Conservation (phyloP, 2,888 invertebrate genomes). For the Magallana nippona region DNA sequence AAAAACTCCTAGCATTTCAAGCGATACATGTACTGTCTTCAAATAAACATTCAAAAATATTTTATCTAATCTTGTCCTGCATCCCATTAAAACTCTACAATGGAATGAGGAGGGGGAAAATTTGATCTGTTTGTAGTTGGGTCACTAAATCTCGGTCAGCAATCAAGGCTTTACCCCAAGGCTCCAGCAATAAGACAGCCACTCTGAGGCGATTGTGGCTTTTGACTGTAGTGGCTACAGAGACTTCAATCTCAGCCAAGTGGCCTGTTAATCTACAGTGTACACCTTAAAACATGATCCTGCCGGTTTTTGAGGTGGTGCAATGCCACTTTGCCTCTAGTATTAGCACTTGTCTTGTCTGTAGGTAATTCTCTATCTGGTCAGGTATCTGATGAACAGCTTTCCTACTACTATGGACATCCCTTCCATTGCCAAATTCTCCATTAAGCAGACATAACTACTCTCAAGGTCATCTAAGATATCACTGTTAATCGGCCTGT, state of each 20-base stretch:
- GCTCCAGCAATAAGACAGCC: background rate
- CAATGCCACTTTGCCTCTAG: background rate
- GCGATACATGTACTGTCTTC: too few relatives aligned
- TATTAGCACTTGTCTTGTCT: conserved; percentile 2
- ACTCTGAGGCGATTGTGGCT: background rate
- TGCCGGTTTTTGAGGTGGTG: background rate
- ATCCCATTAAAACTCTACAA: too few relatives aligned
- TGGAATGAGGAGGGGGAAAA: too few relatives aligned
- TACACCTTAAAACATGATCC: conserved; percentile 22
- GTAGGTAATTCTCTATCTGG: background rate
- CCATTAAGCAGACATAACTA: conserved; percentile 12
- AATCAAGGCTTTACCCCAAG: background rate
- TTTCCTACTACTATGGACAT: background rate
- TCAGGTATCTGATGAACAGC: background rate
- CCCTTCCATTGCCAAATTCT: background rate
- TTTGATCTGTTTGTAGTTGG: background rate
- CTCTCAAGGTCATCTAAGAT: background rate
- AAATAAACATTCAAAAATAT: too few relatives aligned
- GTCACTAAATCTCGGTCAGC: conserved; percentile 3
- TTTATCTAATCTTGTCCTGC: too few relatives aligned
- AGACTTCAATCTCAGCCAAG: background rate
- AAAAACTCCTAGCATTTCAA: too few relatives aligned
- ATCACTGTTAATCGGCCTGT: background rate
- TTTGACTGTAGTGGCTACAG: background rate
- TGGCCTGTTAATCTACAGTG: background rate